Conservation (phyloP, 2,113 vertebrate genomes). For the human region DNA sequence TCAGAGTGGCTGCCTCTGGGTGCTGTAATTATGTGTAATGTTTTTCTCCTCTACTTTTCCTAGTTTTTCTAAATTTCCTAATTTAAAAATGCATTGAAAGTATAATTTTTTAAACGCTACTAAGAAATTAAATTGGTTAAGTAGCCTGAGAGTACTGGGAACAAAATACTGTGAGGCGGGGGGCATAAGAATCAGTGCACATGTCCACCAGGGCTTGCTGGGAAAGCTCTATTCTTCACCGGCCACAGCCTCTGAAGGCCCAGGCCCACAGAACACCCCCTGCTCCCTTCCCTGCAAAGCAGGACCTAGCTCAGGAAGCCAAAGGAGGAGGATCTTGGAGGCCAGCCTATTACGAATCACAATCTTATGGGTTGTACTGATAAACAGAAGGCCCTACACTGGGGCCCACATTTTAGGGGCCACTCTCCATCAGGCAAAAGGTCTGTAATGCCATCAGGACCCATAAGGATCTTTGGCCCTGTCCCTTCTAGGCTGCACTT, state of each 20-base stretch:
- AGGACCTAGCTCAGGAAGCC: slow-evolving; percentile 1
- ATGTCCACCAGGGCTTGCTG: neutral
- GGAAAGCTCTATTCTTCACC: neutral
- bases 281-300: neutral
- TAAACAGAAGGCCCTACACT: neutral
- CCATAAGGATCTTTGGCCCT: neutral
- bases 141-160: neutral
- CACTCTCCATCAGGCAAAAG: neutral
- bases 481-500: slow-evolving; percentile 8
- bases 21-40: slow-evolving; percentile 27
- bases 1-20: neutral
- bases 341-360: neutral
- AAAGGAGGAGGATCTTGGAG: neutral
- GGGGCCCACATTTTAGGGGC: neutral
- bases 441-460: neutral
- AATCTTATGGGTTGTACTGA: neutral
- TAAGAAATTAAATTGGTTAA: slow-evolving; percentile 10
- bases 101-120: neutral
- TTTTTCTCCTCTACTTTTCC: slow-evolving; percentile 44
- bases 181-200: neutral
- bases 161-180: neutral
- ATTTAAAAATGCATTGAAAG: slow-evolving; percentile 38
- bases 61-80: slow-evolving; percentile 41
- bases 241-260: neutral
- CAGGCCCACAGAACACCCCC: neutral